Evolutionary conservation across 92 coral and sea anemone species (phyloP), one percentile per base, ranked within the genome.

Genomic region (Isaurus tuberculatus): DNA sequence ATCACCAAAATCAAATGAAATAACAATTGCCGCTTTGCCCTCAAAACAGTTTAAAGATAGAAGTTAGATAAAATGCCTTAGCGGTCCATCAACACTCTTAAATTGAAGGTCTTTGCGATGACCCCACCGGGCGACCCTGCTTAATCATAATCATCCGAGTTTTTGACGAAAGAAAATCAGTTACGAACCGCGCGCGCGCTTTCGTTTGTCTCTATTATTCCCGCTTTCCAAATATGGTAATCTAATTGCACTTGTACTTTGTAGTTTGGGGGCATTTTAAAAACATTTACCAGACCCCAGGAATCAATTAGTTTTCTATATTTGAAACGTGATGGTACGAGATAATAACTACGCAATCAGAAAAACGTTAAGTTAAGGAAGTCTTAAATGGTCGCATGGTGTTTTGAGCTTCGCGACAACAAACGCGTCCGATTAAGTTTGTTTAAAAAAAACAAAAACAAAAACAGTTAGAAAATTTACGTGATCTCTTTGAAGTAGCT

Each of bases 291-390:
- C 77, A 83, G 71, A 84, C 75, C 67, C 79, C 58, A 57, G 48
- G 85, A 69, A 75, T 79, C 81, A 65, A 88, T 88, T 72, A 85
- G 88, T 84, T 48, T 65, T 44, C 72, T 72, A 13, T 32, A 72
- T 66, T 73, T 60, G 73, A 84, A 57, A 58, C 70, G 82, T 23
- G 68, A 77, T 40, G 49, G 22, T 4, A 10, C 31, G 5, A 23
- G 34, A 57, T 32, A 60, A 32, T 58, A 22, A 57, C 27, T 22
- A 20, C 4, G 82, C 22, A 60, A 77, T 77, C 70, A 57, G 26
- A 57, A 44, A 77, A 55, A 20, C 55, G 82, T 58, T 58, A 57
- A 16, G 42, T 74, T n/a, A 74, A 74, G n/a, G 43, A 58, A 43
- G 69, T 58, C 82, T 34, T 13, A 2, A 37, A 26, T 19, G 55